These are phyloP conservation scores for Tetropium fuscum DNA, from an alignment of 2,888 invertebrate species.

Conservation along the genomic window DNA sequence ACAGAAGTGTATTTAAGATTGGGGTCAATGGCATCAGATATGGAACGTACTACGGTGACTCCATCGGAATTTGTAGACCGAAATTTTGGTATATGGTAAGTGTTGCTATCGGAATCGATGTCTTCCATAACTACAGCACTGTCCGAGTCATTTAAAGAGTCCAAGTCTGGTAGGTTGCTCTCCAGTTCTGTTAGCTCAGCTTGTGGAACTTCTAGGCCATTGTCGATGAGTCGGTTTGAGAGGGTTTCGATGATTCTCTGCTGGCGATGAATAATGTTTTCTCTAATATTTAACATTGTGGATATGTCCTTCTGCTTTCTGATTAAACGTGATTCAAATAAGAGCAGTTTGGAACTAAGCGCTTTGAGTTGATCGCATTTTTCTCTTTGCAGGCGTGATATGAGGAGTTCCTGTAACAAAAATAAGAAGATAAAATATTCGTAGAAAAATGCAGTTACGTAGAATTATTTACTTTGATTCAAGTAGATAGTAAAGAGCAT, in stretches of 20 bases:
- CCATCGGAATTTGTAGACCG: slow-evolving; percentile 75
- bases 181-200: slow-evolving; percentile 76
- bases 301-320: slow-evolving; percentile 89
- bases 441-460: background rate
- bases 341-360: slow-evolving; percentile 83
- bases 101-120: slow-evolving; percentile 75
- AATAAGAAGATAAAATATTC: background rate
- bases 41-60: slow-evolving; percentile 84
- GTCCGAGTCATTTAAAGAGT: slow-evolving; percentile 89
- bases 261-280: slow-evolving; percentile 83
- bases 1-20: slow-evolving; percentile 78
- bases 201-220: slow-evolving; percentile 78
- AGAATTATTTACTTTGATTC: too few species aligned
- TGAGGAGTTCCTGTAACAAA: slow-evolving; percentile 77
- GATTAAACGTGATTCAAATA: slow-evolving; percentile 86
- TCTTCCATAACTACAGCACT: slow-evolving; percentile 91
- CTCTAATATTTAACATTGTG: slow-evolving; percentile 79
- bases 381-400: slow-evolving; percentile 80
- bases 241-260: slow-evolving; percentile 83
- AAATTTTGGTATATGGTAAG: slow-evolving; percentile 72
- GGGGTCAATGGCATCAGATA: slow-evolving; percentile 88
- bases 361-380: slow-evolving; percentile 85
- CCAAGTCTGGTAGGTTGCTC: slow-evolving; percentile 78
- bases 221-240: slow-evolving; percentile 80
- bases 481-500: too few species aligned